Base-by-base conservation (phyloP, 2,888 invertebrate genomes). In the Papilio protenor region DNA sequence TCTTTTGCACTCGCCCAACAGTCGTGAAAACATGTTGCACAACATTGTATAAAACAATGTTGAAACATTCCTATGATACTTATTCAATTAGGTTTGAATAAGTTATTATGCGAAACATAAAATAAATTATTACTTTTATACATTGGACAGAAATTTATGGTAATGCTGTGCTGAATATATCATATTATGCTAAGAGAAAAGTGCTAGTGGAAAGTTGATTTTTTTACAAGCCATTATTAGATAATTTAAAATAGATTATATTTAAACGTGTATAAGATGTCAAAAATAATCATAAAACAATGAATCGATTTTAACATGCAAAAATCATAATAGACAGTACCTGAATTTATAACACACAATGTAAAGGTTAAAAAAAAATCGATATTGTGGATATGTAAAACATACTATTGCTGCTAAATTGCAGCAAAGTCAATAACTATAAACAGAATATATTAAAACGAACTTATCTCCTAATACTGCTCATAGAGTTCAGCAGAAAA, bases 361-460 rank as follows among this genome's bases (percentile, higher is more conserved):
- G 3, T 1, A 61, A 14, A 27, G 6, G 4, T 4, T 59, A 4
- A 12, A 23, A 23, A 61, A 61, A 16, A 33, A 64, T 18, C 33
- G 64, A 21, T 64, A 33, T 14, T 5, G 33, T 16, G 33, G 21
- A 18, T 33, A 64, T 64, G 64, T 1, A 64, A 33, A 64, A 64
- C 16, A 33, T 18, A 27, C 4, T 21, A 14, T 64, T 33, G 18
- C 11, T 16, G 33, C 64, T 64, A 18, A 59, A 27, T 61, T 27
- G 61, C 23, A 16, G 33, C 27, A 61, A 66, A 66, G n/a, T 66
- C 66, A 40, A 66, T 40, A 66, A 66, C 33, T 66, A 33, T 64
- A 33, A 64, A 66, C 40, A 66, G n/a, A 40, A 3, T 33, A 21
- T 3, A 16, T 33, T 10, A 66, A 69, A 45, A 69, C 45, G 45